Percentiles rank a stretch among this genome's conserved stretches.
Evolutionary conservation across 64 coral and sea anemone species (phyloP).

Genomic region (Pocillopora verrucosa): DNA sequence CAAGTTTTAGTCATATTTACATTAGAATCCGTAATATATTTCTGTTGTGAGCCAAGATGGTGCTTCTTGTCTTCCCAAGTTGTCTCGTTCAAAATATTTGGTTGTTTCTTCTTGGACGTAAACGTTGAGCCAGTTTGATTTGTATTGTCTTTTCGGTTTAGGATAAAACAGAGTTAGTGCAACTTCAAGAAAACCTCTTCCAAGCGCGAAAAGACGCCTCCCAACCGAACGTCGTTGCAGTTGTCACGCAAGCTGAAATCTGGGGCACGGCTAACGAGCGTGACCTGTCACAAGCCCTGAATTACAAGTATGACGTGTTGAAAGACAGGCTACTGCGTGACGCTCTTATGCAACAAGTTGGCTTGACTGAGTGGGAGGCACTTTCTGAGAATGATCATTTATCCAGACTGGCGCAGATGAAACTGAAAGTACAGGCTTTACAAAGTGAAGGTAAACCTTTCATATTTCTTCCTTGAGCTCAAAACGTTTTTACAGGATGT

Average conservation of each 20-base stretch:
- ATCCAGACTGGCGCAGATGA: slow-evolving; percentile 80
- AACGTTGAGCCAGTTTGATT: not conserved
- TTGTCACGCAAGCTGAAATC: slow-evolving; percentile 70
- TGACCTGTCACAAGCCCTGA: slow-evolving; percentile 83
- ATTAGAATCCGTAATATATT: too few species aligned
- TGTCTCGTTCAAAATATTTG: too few species aligned
- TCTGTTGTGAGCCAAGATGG: too few species aligned
- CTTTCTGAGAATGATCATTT: slow-evolving; percentile 82
- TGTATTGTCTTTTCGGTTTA: not conserved
- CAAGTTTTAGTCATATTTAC: too few species aligned
- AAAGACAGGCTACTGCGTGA: slow-evolving; percentile 87
- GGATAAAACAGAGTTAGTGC: slow-evolving; percentile 72
- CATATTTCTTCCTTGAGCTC: not conserved
- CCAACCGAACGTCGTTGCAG: slow-evolving; percentile 58
- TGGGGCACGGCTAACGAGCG: slow-evolving; percentile 71
- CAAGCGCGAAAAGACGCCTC: slow-evolving; percentile 36
- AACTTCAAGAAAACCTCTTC: slow-evolving; percentile 79
- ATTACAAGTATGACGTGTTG: slow-evolving; percentile 91
- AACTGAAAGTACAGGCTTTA: slow-evolving; percentile 82
- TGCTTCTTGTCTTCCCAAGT: too few species aligned
- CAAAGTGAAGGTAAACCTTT: slow-evolving; percentile 75
- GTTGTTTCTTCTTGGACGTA: too few species aligned
- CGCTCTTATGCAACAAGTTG: slow-evolving; percentile 74
- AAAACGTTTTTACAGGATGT: too few species aligned
- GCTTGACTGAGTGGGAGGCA: slow-evolving; percentile 81